Percentiles rank a stretch among this genome's conserved stretches.
These are phyloP conservation scores for Cheilosia pagana DNA, from an alignment of 2,888 invertebrate species.

Conservation along the genomic window DNA sequence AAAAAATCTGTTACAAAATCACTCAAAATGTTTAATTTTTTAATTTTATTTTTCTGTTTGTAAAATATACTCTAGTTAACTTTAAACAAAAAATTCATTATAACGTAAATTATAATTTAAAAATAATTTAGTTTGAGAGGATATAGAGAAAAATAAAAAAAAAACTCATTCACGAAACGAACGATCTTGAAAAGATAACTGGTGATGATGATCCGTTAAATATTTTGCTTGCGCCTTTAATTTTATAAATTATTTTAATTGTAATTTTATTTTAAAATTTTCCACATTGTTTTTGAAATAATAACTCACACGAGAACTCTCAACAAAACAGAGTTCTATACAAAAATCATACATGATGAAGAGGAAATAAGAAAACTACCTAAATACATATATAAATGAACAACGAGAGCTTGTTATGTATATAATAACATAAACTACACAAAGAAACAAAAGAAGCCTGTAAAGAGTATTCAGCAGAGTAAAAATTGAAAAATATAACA, in stretches of 20 bases:
- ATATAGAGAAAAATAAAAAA: neutral
- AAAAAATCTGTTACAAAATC: conserved; percentile 1
- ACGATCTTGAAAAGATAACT: conserved; percentile 30
- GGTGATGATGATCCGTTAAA: conserved; percentile 36
- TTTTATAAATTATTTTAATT: conserved; percentile 23
- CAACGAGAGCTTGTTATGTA: conserved; percentile 38
- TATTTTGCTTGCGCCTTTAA: conserved; percentile 36
- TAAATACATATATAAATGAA: conserved; percentile 12
- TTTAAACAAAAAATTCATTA: neutral
- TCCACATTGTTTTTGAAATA: neutral
- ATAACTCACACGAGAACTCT: conserved; percentile 1
- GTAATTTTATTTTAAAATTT: neutral
- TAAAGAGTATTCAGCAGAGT: conserved; percentile 38
- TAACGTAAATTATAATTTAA: neutral
- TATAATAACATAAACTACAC: conserved; percentile 44
- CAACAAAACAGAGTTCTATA: conserved; percentile 5
- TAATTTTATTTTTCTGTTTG: conserved; percentile 7
- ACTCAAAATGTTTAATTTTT: conserved; percentile 12
- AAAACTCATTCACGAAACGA: conserved; percentile 25
- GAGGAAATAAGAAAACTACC: neutral
- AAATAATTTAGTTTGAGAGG: neutral
- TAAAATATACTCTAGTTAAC: conserved; percentile 27
- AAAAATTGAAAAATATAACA: conserved; percentile 47
- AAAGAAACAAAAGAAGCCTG: conserved; percentile 6
- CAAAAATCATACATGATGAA: neutral